Base-by-base conservation (phyloP, 2,888 invertebrate species). In the Arge pagana region DNA sequence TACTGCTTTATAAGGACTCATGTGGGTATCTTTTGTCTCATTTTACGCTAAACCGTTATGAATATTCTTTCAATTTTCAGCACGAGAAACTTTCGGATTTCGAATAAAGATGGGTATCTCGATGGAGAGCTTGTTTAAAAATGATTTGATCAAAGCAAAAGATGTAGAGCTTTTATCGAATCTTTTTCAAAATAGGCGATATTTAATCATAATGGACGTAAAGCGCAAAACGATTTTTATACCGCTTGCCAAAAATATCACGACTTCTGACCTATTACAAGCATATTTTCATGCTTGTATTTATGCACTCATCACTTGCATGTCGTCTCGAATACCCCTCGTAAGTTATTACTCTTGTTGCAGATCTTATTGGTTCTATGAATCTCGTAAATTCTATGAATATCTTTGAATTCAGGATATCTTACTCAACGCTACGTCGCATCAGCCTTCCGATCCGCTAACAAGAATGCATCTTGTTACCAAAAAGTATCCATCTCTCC, bases 221-320 rank as follows among this genome's bases (percentile, higher is more conserved):
- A 61, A 74, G 31, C 68, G 67, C 3, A 77, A 76, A 53, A 77
- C 67, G 18, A 81, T 89, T 64, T 79, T 81, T 66, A 78, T 90
- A 15, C 69, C 81, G 26, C 68, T 89, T 1, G 79, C 81, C 53
- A 78, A 81, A 40, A 72, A 79, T n/a, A 80, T 81, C 16, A 68
- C 65, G 0, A 66, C 81, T 1, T 72, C 74, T 42, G 84, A 86
- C 59, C 77, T 87, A n/a, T 66, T 90, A 7, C 80, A 83, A 65
- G 85, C 85, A 4, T 89, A 87, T 69, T 87, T 86, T 60, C 85
- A 89, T 65, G 86, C 87, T 4, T 81, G 84, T 19, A 68, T 88
- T 48, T 76, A 84, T 15, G 81, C 79, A 41, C 63, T 79, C 41
- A 74, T 71, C 11, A 72, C 76, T 65, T 79, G 57, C 77, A 79